phyloP scores from a whole-genome alignment of 2,113 vertebrate genomes.

The Mellivora capensis region DNA sequence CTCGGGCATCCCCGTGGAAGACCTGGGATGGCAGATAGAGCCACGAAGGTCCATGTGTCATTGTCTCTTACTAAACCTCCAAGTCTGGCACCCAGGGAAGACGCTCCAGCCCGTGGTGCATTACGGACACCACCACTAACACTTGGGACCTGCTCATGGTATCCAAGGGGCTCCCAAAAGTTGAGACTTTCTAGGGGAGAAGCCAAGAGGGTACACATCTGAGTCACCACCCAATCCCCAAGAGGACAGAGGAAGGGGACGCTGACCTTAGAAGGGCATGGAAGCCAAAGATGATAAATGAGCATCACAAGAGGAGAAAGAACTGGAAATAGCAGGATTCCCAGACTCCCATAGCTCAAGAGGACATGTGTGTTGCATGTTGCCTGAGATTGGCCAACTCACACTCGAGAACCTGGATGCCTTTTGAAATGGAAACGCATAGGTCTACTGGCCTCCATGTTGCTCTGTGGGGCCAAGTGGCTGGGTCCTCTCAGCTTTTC shows the following conservation, averaged over 20 bases:
- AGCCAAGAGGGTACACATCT: background rate
- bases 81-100: background rate
- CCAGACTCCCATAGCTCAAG: background rate
- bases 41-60: background rate
- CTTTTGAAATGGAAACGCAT: background rate
- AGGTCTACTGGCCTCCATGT: rapidly evolving
- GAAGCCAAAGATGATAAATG: background rate
- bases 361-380: background rate
- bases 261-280: background rate
- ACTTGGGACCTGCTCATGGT: background rate
- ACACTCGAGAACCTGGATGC: background rate
- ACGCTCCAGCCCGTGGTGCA: background rate
- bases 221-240: background rate
- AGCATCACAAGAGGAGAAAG: background rate
- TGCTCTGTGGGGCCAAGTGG: background rate
- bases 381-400: rapidly evolving
- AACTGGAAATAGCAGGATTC: background rate
- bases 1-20: background rate
- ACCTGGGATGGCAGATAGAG: background rate
- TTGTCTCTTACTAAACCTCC: background rate
- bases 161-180: background rate
- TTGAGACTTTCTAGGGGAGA: background rate
- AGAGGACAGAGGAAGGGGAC: background rate
- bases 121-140: background rate
- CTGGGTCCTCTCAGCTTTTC: background rate